Evolutionary conservation across 2,888 invertebrate species (phyloP), one percentile per base, ranked within the genome.

Genomic region (Mimachlamys varia): DNA sequence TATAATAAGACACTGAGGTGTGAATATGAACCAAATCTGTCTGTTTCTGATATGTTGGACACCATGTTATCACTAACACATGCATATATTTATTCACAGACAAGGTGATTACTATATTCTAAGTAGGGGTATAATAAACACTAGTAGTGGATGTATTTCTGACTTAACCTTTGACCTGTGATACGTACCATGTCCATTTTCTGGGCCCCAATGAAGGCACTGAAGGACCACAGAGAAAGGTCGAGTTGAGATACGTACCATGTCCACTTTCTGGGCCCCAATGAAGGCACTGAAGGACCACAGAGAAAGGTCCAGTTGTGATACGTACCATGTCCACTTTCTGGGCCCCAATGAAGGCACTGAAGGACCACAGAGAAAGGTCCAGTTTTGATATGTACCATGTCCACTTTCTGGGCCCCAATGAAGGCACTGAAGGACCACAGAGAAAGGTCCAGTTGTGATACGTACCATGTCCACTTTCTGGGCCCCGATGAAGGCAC

Each of bases 251-350:
- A n/a, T n/a, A n/a, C n/a, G n/a, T n/a, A n/a, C n/a, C n/a, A 97
- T 97, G 22, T 97, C 97, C 0, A 93, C 91, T n/a, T 97, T 97
- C 15, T 94, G 94, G 53, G 94, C 92, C 15, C 93, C 94, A 55
- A 95, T 98, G 95, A 98, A 98, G 0, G 98, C 98, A 93, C 98
- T 98, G 96, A 99, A 99, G 0, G 98, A 98, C 98, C 99, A 99
- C 0, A 98, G 98, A 0, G 98, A 97, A 92, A 99, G 97, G 5
- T 95, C 95, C 0, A 98, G 98, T 87, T n/a, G n/a, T n/a, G n/a
- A n/a, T n/a, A n/a, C n/a, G n/a, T n/a, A n/a, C n/a, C n/a, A 97
- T 97, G 22, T 97, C 97, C 0, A 93, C 91, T n/a, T 97, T 97
- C 15, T 94, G 94, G 53, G 94, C 92, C 15, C 93, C 94, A 55